A percentile compares a stretch with the other conserved stretches of the same genome.
These are phyloP conservation scores for Lathamus discolor DNA, from an alignment of 2,113 vertebrate species.

Conservation along the genomic window DNA sequence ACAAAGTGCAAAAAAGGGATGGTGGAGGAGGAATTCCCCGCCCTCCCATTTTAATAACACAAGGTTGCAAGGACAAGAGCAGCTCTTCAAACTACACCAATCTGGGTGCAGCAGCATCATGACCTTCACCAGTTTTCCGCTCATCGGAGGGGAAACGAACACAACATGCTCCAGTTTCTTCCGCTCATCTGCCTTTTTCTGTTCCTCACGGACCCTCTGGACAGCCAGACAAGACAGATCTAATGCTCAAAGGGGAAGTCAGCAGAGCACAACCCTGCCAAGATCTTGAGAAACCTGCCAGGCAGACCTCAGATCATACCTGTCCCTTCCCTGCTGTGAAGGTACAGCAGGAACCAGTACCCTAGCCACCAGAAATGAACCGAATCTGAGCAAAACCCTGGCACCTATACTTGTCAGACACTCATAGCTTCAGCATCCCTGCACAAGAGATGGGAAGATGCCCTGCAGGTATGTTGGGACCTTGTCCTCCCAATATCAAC, in stretches of 20 bases:
- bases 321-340: neutral
- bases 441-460: neutral
- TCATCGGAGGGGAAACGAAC: conserved; percentile 1
- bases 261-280: neutral
- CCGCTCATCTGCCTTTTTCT: conserved; percentile 14
- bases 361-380: neutral
- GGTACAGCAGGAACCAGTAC: neutral
- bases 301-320: neutral
- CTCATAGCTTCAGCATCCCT: neutral
- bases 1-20: neutral
- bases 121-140: neutral
- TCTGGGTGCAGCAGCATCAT: neutral
- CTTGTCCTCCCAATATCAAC: neutral
- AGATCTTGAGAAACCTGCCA: neutral
- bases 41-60: neutral
- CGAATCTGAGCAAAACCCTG: neutral
- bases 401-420: rapidly evolving
- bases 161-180: conserved; percentile 29
- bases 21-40: neutral
- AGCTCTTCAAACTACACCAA: neutral
- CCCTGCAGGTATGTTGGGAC: neutral
- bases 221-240: neutral
- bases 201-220: neutral
- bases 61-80: neutral
- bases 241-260: neutral